Conservation (phyloP, 2,113 vertebrate species). For the Baryphthengus martii region DNA sequence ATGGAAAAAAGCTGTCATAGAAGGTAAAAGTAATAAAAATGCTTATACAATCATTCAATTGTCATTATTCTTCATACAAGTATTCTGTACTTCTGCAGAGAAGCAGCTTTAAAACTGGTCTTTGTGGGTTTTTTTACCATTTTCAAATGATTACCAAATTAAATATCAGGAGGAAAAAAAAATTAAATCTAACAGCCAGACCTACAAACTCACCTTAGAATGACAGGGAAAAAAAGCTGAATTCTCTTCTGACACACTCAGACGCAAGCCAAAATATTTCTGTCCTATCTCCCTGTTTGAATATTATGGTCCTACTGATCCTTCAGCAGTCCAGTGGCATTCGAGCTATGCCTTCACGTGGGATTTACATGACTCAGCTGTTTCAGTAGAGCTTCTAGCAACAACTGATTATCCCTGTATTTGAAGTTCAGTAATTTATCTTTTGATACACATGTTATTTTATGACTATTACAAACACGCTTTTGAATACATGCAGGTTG, state of each 20-base stretch:
- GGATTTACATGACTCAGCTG: neutral
- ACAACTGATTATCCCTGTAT: neutral
- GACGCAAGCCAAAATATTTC: neutral
- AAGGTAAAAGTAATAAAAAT: neutral
- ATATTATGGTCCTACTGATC: neutral
- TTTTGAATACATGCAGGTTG: neutral
- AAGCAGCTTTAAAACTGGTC: neutral
- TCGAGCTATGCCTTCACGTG: neutral
- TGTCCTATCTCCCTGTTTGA: neutral
- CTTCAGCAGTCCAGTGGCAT: conserved; percentile 1
- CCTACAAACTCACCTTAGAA: neutral
- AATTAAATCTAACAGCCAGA: neutral
- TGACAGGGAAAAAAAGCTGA: neutral
- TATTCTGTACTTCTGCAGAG: neutral
- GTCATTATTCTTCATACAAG: neutral
- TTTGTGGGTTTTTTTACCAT: neutral
- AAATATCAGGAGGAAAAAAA: neutral
- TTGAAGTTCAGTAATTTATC: neutral
- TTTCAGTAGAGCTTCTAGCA: neutral
- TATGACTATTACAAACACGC: neutral
- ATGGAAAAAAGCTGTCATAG: neutral
- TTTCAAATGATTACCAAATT: neutral
- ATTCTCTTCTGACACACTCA: neutral
- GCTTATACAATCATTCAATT: neutral
- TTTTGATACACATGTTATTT: neutral